Evolutionary conservation across 2,797 vertebrate genomes (phyloP), one percentile per base, ranked within the genome.

Genomic region (Pangasius sanitwongsei): DNA sequence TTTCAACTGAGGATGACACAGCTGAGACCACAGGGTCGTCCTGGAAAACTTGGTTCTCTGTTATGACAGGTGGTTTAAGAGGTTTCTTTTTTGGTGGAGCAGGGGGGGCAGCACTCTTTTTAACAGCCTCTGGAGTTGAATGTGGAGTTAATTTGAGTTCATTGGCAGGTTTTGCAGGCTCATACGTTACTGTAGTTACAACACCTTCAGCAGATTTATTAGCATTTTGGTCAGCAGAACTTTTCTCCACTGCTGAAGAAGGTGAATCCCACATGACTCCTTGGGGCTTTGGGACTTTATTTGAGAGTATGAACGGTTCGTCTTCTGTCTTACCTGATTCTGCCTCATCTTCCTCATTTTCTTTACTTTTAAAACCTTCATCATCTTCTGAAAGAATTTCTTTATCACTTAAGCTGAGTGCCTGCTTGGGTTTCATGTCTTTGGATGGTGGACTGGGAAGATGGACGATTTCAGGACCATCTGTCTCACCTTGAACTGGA

Each of bases 371-470:
- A 70, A 63, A 44, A 23, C 77, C 87, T 81, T 90, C 90, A 41
- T 93, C 91, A 41, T 92, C 91, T n/a, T 20, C 83, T 78, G 87
- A 53, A 83, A 83, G 15, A 3, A 41, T 77, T 82, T 92, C 90
- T 50, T 89, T 50, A 44, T 70, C 88, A 5, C 65, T 74, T 59
- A 91, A 83, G 4, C 50, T 86, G 44, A 69, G 8, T 41, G 63
- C 6, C 80, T 69, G 57, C 11, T 77, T 86, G 48, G 95, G 95
- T 90, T 96, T 96, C 72, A 91, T 94, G 13, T 94, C 91, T 92
- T 95, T 97, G 84, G 94, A 94, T 53, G 96, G 96, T 86, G 95
- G 96, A 69, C 93, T 70, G 0, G 95, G 97, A 88, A 95, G 93
- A 53, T 92, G 91, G 9, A 91, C 1, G 2, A 81, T 92, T 65